These are phyloP conservation scores for Callipepla squamata DNA, from an alignment of 2,113 vertebrate genomes.

Conservation along the genomic window DNA sequence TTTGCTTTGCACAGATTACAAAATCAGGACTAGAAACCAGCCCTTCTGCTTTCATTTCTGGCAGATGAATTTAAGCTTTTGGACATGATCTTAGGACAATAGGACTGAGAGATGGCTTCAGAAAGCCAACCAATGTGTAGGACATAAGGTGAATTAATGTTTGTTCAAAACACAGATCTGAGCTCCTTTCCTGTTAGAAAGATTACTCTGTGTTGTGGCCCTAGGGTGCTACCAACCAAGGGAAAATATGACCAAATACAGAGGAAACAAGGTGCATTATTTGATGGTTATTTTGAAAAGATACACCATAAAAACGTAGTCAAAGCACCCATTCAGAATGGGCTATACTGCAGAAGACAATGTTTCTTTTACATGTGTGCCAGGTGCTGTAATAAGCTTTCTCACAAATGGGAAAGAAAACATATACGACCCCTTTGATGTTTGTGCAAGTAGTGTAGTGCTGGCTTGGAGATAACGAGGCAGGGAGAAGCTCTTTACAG, in stretches of 20 bases:
- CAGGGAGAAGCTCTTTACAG: not conserved
- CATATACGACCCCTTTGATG: not conserved
- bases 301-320: not conserved
- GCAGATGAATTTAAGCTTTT: not conserved
- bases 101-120: not conserved
- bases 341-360: not conserved
- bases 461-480: not conserved
- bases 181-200: not conserved
- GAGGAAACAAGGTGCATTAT: not conserved
- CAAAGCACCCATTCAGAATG: not conserved
- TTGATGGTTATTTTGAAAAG: not conserved
- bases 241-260: not conserved
- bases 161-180: not conserved
- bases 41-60: not conserved
- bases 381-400: not conserved
- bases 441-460: not conserved
- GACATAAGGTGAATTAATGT: not conserved
- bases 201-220: not conserved
- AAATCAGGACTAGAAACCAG: not conserved
- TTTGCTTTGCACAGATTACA: not conserved
- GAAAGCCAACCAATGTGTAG: not conserved
- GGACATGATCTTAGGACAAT: not conserved
- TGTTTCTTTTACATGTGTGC: rapidly evolving
- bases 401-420: not conserved
- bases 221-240: not conserved